Evolutionary conservation across 2,113 vertebrate species (phyloP).

Genomic region (Pogonocichla stellata): DNA sequence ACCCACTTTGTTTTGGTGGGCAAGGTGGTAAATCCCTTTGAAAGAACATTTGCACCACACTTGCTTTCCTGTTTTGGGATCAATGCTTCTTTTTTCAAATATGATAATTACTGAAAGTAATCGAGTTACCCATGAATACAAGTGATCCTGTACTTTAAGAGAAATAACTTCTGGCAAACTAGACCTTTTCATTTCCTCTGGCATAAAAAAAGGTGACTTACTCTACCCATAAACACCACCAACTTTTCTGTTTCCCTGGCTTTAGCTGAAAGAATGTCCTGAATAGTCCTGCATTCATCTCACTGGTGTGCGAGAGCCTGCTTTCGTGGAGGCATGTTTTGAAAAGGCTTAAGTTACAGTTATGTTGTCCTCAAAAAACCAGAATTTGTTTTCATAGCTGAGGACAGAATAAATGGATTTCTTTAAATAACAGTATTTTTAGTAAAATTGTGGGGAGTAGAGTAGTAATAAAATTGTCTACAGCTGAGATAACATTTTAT

Average conservation of each 20-base stretch:
- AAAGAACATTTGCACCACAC: background rate
- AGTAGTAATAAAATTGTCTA: conserved; percentile 40
- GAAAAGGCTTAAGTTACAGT: conserved; percentile 45
- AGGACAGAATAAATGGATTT: conserved; percentile 40
- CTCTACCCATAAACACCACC: background rate
- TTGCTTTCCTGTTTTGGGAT: background rate
- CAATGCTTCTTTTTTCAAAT: background rate
- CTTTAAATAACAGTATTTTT: conserved; percentile 41
- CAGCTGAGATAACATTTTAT: conserved; percentile 57
- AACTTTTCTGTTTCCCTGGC: background rate
- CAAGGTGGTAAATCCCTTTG: background rate
- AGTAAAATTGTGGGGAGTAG: conserved; percentile 13
- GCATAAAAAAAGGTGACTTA: background rate
- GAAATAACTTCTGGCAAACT: background rate
- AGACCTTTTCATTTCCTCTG: background rate
- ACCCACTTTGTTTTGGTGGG: background rate
- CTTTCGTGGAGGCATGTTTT: conserved; percentile 34
- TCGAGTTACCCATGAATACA: background rate
- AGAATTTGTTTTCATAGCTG: conserved; percentile 49
- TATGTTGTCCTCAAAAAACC: background rate
- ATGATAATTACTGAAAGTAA: background rate
- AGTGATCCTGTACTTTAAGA: background rate
- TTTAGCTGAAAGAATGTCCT: background rate
- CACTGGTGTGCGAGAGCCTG: background rate
- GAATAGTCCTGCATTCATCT: background rate